A percentile compares a stretch with the other conserved stretches of the same genome.
phyloP scores from a whole-genome alignment of 2,113 vertebrate species.

The Sphyrna mokarran region DNA sequence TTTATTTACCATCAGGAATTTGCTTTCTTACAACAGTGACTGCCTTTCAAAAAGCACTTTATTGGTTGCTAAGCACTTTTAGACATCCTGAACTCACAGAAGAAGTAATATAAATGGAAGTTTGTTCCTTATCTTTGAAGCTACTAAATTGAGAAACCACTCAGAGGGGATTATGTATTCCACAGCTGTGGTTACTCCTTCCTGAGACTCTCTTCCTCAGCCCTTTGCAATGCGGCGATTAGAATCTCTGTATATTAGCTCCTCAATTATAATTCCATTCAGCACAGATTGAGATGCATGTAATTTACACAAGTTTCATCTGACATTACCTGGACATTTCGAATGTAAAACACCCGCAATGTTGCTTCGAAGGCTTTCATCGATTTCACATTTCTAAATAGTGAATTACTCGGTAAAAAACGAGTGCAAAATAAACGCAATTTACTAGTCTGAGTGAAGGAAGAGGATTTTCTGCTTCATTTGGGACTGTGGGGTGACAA shows the following conservation, averaged over 20 bases:
- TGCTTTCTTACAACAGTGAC: neutral
- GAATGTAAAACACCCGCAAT: neutral
- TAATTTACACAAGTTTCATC: neutral
- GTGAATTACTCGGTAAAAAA: neutral
- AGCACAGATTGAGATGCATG: neutral
- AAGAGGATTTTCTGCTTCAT: neutral
- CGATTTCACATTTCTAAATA: neutral
- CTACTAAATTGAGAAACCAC: neutral
- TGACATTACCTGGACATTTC: neutral
- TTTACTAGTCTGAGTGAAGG: neutral
- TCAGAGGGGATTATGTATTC: neutral
- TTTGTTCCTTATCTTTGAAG: neutral
- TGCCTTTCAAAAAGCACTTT: neutral
- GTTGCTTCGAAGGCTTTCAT: neutral
- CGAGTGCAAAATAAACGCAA: neutral
- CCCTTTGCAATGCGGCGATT: neutral
- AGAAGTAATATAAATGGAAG: neutral
- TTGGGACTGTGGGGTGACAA: neutral
- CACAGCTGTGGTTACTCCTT: no score
- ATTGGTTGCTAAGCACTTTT: neutral
- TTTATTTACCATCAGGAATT: neutral
- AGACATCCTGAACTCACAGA: neutral
- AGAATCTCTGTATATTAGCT: neutral
- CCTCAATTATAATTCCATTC: neutral
- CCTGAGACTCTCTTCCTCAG: neutral